Base-by-base conservation (phyloP, 2,888 invertebrate genomes). In the Halocaridina rubra region DNA sequence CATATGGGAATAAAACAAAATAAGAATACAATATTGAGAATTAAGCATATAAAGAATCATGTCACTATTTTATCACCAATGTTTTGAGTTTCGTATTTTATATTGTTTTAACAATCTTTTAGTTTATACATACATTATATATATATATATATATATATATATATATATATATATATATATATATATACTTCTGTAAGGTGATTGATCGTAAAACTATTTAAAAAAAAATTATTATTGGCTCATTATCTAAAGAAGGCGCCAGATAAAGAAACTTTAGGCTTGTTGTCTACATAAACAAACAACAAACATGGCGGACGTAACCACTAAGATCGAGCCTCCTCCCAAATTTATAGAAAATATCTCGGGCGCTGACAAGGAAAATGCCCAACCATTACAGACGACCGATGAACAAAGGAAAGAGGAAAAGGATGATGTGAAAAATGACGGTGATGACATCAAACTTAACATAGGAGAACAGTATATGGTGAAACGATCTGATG, bases 401-500 rank as follows among this genome's bases (percentile, higher is more conserved):
- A 5, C 61, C 16, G 69, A 57, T 4, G 71, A 30, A 27, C 22
- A 64, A 5, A 64, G 64, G 64, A 75, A 75, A 24, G 81, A 81
- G 33, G 77, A 78, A 39, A 59, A 61, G 16, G 82, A 82, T 8
- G 81, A 79, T 16, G 74, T 27, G 4, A 77, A 75, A 24, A 67
- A 81, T 32, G 76, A 80, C 24, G 84, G 80, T 8, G 84, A 86
- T 33, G 80, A 86, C 53, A 80, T 80, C 19, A 84, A 86, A 27
- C 33, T 86, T 53, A 80, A 80, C 64, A 86, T 86, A 1, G 86
- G 86, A 22, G 86, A 86, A 29, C 86, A 86, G 33, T 86, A 86
- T 39, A 76, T 81, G 80, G 86, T 86, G n/a, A 39, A 59, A 10
- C 57, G 86, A n/a, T 77, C 67, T 13, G 86, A 86, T 46, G 81